Evolutionary conservation across 2,113 vertebrate genomes (phyloP).

Genomic region (Sylvilagus bachmani): DNA sequence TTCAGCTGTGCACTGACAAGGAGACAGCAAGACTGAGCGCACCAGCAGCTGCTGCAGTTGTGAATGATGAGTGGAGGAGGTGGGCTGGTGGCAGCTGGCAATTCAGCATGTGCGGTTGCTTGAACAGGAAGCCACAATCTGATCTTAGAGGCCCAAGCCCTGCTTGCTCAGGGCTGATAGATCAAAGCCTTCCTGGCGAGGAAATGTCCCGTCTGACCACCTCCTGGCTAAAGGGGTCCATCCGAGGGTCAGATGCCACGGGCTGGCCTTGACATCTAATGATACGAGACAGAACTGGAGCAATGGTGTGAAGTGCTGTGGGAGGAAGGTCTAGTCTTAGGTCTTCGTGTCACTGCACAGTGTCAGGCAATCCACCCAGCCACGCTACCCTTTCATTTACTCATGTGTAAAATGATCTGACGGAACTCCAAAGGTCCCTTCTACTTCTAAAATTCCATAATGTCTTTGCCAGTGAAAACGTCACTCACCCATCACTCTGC

Average conservation of each 20-base stretch:
- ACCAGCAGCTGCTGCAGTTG: not conserved
- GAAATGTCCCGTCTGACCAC: not conserved
- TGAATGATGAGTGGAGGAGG: conserved; percentile 30
- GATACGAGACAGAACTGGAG: not conserved
- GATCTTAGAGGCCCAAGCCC: conserved; percentile 22
- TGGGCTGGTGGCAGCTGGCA: not conserved
- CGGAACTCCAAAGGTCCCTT: not conserved
- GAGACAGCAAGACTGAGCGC: not conserved
- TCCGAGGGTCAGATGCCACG: not conserved
- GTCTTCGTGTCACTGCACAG: not conserved
- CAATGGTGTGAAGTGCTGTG: not conserved
- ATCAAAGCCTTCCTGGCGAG: conserved; percentile 25
- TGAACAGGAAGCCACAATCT: conserved; percentile 8
- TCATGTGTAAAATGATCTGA: not conserved
- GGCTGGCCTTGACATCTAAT: not conserved
- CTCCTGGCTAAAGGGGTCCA: conserved; percentile 6
- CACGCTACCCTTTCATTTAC: not conserved
- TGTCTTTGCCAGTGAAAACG: conserved; percentile 39
- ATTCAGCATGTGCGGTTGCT: not conserved
- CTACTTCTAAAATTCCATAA: conserved; percentile 35
- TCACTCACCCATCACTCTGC: not conserved
- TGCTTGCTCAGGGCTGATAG: not conserved
- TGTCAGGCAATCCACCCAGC: not conserved
- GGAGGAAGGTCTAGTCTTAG: not conserved
- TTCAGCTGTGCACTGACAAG: not conserved